Base-by-base conservation (phyloP, 2,888 invertebrate species). In the Bembecia ichneumoniformis region DNA sequence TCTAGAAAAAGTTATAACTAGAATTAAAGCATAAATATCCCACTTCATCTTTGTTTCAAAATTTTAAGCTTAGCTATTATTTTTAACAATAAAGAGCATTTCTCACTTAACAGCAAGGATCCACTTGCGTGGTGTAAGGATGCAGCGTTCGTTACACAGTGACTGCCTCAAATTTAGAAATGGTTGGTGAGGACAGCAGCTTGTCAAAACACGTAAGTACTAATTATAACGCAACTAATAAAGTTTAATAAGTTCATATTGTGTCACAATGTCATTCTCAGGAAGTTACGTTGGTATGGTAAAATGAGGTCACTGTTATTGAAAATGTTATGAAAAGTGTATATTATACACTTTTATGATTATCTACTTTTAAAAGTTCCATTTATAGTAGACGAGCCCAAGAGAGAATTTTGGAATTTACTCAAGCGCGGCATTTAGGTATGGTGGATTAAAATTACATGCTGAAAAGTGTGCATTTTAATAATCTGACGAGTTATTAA, bases 1-100 rank as follows among this genome's bases (percentile, higher is more conserved):
- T 63, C 71, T 73, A 50, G 76, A 77, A 49, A 66, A 69, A 74
- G 79, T 72, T 51, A 77, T 82, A 47, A 73, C 52, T 13, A 80
- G 65, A 51, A 82, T 71, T 40, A 79, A 53, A 52, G 76, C 64
- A 56, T 74, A 77, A 52, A 79, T 73, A 51, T 72, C 13, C 76
- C 74, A 77, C 77, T 83, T 82, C 80, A 80, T 81, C 59, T 47
- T 44, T 44, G 44, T 44, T 44, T 16, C 1, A 44, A 28, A 40
- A 40, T 35, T 35, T n/a, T n/a, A n/a, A n/a, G n/a, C n/a, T n/a
- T n/a, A n/a, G n/a, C 7, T 28, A 28, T 28, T 28, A 28, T 28
- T 28, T 28, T 28, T 28, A 7, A 28, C 1, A 0, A 44, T 44
- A 16, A 2, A 44, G 17, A 16, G 15, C 11, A 44, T 15, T 44